Conservation (phyloP, 2,888 invertebrate genomes). For the Archips xylosteana region DNA sequence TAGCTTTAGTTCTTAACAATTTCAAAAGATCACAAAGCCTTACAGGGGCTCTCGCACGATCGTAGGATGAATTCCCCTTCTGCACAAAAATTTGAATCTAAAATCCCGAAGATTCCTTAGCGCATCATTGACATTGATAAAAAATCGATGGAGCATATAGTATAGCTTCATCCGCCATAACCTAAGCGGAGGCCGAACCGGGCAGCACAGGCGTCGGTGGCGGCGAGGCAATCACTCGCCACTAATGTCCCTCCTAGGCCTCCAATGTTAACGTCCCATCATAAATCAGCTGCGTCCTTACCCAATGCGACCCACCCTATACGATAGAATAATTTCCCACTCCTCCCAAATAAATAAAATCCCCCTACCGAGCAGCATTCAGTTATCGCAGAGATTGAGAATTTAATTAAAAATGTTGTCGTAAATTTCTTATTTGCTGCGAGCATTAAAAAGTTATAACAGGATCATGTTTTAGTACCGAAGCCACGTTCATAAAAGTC, state of each 20-base stretch:
- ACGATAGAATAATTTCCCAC: conserved; percentile 60
- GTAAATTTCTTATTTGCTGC: conserved; percentile 57
- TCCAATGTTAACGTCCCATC: conserved; percentile 61
- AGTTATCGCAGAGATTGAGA: conserved; percentile 53
- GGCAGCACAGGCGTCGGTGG: conserved; percentile 9
- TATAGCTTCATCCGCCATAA: conserved; percentile 1
- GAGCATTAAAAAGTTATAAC: conserved; percentile 63
- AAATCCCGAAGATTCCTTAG: not conserved
- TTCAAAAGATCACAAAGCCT: not conserved
- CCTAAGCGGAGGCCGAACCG: not conserved
- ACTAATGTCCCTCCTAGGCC: conserved; percentile 59
- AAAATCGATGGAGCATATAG: not conserved
- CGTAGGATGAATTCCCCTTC: not conserved
- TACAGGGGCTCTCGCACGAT: not conserved
- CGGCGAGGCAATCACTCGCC: conserved; percentile 49
- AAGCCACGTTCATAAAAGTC: conserved; percentile 47
- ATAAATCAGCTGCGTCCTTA: conserved; percentile 66
- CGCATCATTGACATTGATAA: not conserved
- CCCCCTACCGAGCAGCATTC: conserved; percentile 46
- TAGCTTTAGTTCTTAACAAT: not conserved
- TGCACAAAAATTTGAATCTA: not conserved
- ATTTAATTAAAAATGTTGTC: conserved; percentile 66
- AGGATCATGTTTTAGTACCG: conserved; percentile 49
- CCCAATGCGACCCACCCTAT: conserved; percentile 55
- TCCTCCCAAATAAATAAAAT: conserved; percentile 56